A percentile compares a stretch with the other conserved stretches of the same genome.
Conservation (phyloP, 1,140 invertebrate species). For the Telenomus remus region DNA sequence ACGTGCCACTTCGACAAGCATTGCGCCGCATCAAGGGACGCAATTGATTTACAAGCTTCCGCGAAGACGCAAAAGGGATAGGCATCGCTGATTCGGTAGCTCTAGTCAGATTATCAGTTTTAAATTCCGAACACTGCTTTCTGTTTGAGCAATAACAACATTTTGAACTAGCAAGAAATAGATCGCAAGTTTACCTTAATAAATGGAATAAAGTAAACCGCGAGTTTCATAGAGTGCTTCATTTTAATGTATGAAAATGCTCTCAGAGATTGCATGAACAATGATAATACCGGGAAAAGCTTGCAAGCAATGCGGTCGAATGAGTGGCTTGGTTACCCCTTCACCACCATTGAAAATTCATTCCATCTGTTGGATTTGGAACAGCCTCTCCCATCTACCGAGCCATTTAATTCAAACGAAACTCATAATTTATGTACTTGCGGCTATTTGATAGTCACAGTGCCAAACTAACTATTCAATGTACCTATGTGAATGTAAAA, state of each 20-base stretch:
- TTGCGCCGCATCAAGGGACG: slow-evolving; percentile 59
- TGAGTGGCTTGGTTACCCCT: slow-evolving; percentile 30
- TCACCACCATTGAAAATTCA: slow-evolving; percentile 67
- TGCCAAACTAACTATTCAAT: no score
- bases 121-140: no score
- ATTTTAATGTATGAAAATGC: slow-evolving; percentile 16
- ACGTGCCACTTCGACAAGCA: slow-evolving; percentile 69
- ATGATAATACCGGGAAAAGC: slow-evolving; percentile 42
- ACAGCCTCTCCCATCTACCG: slow-evolving; percentile 61
- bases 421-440: slow-evolving; percentile 58
- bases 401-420: slow-evolving; percentile 64
- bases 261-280: slow-evolving; percentile 36
- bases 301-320: slow-evolving; percentile 19
- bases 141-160: no score
- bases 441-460: no score
- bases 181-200: no score
- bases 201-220: no score
- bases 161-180: no score
- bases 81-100: slow-evolving; percentile 25
- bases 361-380: slow-evolving; percentile 63
- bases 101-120: no score
- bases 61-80: slow-evolving; percentile 41
- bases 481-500: no score
- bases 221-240: no score
- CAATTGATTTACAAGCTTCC: slow-evolving; percentile 74